phyloP scores from a whole-genome alignment of 2,113 vertebrate genomes.

The Mirza zaza region DNA sequence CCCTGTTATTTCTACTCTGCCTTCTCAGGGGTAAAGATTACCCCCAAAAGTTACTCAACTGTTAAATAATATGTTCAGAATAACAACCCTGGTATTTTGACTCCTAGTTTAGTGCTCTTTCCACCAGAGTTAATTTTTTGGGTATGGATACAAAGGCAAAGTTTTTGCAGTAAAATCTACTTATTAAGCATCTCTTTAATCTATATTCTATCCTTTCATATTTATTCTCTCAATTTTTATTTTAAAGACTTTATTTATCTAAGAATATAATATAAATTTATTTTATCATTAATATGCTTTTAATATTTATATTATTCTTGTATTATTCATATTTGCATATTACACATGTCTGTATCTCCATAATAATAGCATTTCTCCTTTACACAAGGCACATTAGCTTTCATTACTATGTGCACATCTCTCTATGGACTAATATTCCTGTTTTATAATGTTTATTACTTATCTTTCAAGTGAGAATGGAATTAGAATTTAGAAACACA shows the following conservation, averaged over 20 bases:
- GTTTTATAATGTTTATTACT: constrained; percentile 53
- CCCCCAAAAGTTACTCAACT: not conserved
- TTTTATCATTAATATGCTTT: not conserved
- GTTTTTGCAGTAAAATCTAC: not conserved
- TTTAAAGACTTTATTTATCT: not conserved
- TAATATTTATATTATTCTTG: not conserved
- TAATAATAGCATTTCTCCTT: not conserved
- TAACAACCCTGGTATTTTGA: not conserved
- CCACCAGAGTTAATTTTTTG: not conserved
- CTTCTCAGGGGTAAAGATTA: not conserved
- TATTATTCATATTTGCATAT: not conserved
- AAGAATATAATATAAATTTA: not conserved
- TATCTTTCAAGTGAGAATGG: constrained; percentile 39
- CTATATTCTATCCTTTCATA: not conserved
- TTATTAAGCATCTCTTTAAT: not conserved
- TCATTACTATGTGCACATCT: not conserved
- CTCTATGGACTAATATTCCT: constrained; percentile 2
- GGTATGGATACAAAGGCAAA: not conserved
- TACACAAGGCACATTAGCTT: not conserved
- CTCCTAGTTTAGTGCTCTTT: not conserved
- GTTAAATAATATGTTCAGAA: not conserved
- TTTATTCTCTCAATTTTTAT: not conserved
- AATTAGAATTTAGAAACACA: constrained; percentile 55
- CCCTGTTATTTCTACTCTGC: not conserved
- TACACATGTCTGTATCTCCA: not conserved